These are phyloP conservation scores for Macrocentrus cingulum DNA, from an alignment of 1,140 invertebrate species.

Conservation along the genomic window DNA sequence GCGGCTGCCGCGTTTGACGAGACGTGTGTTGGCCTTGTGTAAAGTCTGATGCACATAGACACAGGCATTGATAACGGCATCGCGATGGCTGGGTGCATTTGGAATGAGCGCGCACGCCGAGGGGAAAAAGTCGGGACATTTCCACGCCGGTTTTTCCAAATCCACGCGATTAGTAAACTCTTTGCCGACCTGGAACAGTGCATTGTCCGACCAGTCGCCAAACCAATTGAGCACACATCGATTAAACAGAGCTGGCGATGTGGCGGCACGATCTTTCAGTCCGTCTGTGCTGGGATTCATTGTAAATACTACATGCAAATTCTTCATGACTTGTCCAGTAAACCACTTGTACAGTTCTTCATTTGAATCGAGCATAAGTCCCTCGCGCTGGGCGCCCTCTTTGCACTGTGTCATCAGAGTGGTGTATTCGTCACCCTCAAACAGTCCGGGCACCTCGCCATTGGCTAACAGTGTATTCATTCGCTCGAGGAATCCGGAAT, in stretches of 20 bases:
- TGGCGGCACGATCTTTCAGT: constrained; percentile 95
- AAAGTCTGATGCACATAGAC: constrained; percentile 98
- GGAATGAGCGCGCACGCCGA: constrained; percentile 78
- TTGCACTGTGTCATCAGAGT: constrained; percentile 99
- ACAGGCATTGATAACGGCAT: constrained; percentile 96
- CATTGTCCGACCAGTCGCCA: constrained; percentile 98
- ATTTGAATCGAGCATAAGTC: constrained; percentile 96
- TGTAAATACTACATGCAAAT: constrained; percentile 99
- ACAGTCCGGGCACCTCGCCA: constrained; percentile 94
- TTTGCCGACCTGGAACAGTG: constrained; percentile 91
- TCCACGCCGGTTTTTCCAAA: constrained; percentile 80
- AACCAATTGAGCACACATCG: constrained; percentile 99
- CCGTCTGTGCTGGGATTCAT: constrained; percentile 99
- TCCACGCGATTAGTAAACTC: constrained; percentile 85
- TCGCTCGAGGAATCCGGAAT: constrained; percentile 97
- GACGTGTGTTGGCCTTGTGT: constrained; percentile 87
- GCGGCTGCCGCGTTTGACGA: constrained; percentile 88
- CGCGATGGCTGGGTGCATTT: constrained; percentile 77
- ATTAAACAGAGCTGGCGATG: constrained; percentile 98
- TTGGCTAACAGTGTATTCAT: constrained; percentile 99
- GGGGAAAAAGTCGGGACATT: constrained; percentile 85
- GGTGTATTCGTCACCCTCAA: constrained; percentile 95
- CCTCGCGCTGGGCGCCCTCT: constrained; percentile 96
- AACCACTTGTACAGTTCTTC: constrained; percentile 99
- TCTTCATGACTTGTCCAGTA: constrained; percentile 97